Evolutionary conservation across 2,113 vertebrate species (phyloP).

Genomic region (Leptocoma aspasia): DNA sequence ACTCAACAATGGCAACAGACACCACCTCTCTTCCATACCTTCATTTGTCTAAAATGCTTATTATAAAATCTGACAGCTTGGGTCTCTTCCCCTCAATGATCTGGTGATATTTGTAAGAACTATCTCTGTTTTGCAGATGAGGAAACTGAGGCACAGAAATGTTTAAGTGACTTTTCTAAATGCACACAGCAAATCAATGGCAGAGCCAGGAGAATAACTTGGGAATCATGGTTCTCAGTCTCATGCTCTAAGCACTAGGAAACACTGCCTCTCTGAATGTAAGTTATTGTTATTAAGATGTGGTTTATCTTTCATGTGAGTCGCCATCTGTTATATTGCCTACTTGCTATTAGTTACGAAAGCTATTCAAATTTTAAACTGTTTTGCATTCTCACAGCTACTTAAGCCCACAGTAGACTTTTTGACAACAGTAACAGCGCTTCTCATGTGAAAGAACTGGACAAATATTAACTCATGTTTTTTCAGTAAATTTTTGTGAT

Average conservation of each 20-base stretch:
- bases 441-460: constrained; percentile 47
- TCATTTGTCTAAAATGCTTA: neutral
- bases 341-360: constrained; percentile 54
- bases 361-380: constrained; percentile 58
- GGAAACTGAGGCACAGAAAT: constrained; percentile 7
- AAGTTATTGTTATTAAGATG: constrained; percentile 50
- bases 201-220: constrained; percentile 1
- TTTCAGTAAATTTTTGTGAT: constrained; percentile 64
- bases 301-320: constrained; percentile 37
- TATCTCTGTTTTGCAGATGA: neutral
- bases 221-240: neutral
- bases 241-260: neutral
- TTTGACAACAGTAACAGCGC: constrained; percentile 43
- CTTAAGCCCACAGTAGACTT: constrained; percentile 51
- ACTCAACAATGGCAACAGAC: neutral
- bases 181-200: neutral
- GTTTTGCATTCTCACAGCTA: constrained; percentile 48
- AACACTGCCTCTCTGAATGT: neutral
- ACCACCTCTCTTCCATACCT: neutral
- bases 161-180: neutral
- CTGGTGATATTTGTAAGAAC: neutral
- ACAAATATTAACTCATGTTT: constrained; percentile 55
- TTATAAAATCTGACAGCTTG: neutral
- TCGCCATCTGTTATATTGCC: constrained; percentile 42
- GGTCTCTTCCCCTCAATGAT: neutral